phyloP scores from a whole-genome alignment of 23 tunicate genomes.

The Trididemnum miniatum region DNA sequence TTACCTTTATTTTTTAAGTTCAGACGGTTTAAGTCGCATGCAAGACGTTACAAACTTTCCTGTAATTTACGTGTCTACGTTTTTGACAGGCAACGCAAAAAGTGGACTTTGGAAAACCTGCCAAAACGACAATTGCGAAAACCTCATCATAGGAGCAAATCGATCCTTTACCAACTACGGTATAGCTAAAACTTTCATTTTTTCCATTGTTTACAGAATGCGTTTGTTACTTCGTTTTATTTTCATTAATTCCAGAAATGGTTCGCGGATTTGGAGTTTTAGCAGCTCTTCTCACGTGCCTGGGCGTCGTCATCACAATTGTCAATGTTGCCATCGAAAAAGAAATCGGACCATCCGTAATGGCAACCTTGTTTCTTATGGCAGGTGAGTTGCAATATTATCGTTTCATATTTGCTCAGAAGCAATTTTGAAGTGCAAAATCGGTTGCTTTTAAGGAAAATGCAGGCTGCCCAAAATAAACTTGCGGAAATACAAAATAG shows the following conservation, averaged over 20 bases:
- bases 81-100: background rate
- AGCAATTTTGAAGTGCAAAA: too few relatives aligned
- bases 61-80: background rate
- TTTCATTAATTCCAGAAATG: conserved; percentile 45
- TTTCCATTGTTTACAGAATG: background rate
- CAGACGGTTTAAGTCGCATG: background rate
- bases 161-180: conserved; percentile 36
- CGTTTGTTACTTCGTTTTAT: background rate
- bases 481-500: too few relatives aligned
- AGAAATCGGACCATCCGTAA: conserved; percentile 47
- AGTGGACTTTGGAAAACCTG: conserved; percentile 27
- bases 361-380: conserved; percentile 71
- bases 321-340: conserved; percentile 15
- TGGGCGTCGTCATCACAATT: conserved; percentile 48
- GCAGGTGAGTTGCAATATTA: conserved; percentile 58
- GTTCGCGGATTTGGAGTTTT: conserved; percentile 80
- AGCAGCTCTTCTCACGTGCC: conserved; percentile 34
- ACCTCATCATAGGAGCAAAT: conserved; percentile 24
- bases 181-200: background rate
- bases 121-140: background rate
- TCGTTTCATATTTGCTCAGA: too few relatives aligned
- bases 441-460: too few relatives aligned
- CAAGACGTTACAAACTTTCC: too few relatives aligned
- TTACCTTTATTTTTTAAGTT: background rate
- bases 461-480: too few relatives aligned